Percentiles rank a stretch among this genome's conserved stretches.
Conservation (phyloP, 1,140 invertebrate species). For the Tetramorium alpestre region DNA sequence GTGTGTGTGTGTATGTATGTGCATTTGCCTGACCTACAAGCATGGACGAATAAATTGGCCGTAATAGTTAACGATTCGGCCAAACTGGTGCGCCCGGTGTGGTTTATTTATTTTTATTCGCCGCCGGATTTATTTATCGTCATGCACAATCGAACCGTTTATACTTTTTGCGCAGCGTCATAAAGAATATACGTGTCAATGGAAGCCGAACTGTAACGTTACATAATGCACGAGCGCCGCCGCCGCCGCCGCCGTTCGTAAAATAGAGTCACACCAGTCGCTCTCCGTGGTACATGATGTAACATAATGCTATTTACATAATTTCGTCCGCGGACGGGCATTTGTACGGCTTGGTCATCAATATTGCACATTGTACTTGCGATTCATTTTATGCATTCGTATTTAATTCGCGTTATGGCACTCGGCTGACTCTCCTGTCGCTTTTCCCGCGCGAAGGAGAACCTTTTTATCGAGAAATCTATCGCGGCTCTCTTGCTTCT, state of each 20-base stretch:
- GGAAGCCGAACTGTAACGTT: conserved; percentile 39
- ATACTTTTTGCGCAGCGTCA: neutral
- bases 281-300: conserved; percentile 21
- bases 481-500: neutral
- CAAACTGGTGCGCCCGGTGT: conserved; percentile 17
- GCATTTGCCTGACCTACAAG: conserved; percentile 43
- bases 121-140: conserved; percentile 39
- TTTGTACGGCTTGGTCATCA: neutral
- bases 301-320: conserved; percentile 35
- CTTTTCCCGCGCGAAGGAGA: neutral
- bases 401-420: neutral
- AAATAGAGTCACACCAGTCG: conserved; percentile 24
- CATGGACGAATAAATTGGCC: conserved; percentile 42
- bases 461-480: neutral
- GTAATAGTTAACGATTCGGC: conserved; percentile 44
- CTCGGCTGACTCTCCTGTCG: neutral
- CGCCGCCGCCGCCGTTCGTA: neutral
- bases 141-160: neutral
- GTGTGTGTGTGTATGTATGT: too few species aligned
- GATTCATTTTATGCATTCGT: neutral
- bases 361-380: neutral
- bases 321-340: neutral
- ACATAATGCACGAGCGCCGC: conserved; percentile 28
- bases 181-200: conserved; percentile 48
- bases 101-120: conserved; percentile 53